Evolutionary conservation across 2,888 invertebrate genomes (phyloP), one percentile per base, ranked within the genome.

Genomic region (Metacarcinus magister): DNA sequence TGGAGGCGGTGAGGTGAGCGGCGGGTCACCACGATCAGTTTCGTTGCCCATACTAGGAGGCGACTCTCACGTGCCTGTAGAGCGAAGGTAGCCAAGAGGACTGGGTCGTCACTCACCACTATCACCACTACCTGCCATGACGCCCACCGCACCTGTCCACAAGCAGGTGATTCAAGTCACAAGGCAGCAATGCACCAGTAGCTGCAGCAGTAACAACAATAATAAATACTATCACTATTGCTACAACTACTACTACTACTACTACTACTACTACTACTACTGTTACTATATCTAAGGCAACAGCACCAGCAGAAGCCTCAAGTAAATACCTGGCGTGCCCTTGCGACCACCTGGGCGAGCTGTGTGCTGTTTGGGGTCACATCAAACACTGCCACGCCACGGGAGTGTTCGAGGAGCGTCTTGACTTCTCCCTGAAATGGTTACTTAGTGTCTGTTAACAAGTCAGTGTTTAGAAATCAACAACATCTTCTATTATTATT

Each of bases 21-120:
- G n/a, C 75, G 75, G n/a, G 75, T 75, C 75, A 75, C 75, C 75
- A 75, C 75, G 75, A 75, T 75, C n/a, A 75, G 75, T 75, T 28
- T 75, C 28, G 75, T 28, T 28, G 75, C 75, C 75, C 75, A 75
- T 28, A 75, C 75, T 10, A 75, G n/a, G 75, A 75, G 75, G 75
- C 75, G 75, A 75, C 28, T 75, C 28, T 75, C 28, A 28, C 75
- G 75, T 75, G 75, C 75, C 75, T 75, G 75, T 75, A 28, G 8
- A 8, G 75, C 75, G 28, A 75, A 75, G 75, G 75, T 28, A 8
- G n/a, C 75, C n/a, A 75, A 28, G 28, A 75, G n/a, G 75, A 28
- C n/a, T 75, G 75, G 75, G 75, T 75, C 75, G 75, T 28, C 75
- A 75, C 75, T 75, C 28, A 75, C 75, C 8, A 75, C 28, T 28